These are phyloP conservation scores for Bradypodion ventrale DNA, from an alignment of 2,797 vertebrate genomes.

Conservation along the genomic window DNA sequence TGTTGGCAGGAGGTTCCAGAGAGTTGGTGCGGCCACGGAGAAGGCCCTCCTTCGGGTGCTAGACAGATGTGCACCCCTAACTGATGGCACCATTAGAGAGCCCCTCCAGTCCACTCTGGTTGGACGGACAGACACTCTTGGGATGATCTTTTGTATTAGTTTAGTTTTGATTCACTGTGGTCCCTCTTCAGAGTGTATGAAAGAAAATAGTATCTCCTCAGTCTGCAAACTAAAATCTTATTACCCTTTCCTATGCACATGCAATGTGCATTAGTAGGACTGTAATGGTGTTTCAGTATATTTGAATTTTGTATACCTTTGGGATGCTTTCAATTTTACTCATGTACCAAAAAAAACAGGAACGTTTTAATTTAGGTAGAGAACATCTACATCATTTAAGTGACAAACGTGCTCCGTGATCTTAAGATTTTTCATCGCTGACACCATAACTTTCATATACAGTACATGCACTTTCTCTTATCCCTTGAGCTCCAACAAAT, in stretches of 20 bases:
- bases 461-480: not conserved
- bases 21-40: no score
- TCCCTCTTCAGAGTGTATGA: not conserved
- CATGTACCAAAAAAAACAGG: not conserved
- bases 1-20: no score
- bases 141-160: not conserved
- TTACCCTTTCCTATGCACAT: no score
- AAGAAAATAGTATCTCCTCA: not conserved
- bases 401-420: not conserved
- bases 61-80: no score
- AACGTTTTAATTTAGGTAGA: not conserved
- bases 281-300: no score
- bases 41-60: no score
- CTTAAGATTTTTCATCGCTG: not conserved
- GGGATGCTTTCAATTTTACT: not conserved
- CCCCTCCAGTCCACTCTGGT: no score
- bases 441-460: not conserved
- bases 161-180: not conserved
- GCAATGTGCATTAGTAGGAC: no score
- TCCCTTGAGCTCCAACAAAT: not conserved
- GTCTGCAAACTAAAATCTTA: no score
- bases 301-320: no score
- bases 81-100: no score
- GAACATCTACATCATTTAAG: not conserved
- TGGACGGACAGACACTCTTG: no score